Percentiles rank a stretch among this genome's conserved stretches.
phyloP scores from a whole-genome alignment of 1,140 invertebrate genomes.

The Drosophila persimilis region DNA sequence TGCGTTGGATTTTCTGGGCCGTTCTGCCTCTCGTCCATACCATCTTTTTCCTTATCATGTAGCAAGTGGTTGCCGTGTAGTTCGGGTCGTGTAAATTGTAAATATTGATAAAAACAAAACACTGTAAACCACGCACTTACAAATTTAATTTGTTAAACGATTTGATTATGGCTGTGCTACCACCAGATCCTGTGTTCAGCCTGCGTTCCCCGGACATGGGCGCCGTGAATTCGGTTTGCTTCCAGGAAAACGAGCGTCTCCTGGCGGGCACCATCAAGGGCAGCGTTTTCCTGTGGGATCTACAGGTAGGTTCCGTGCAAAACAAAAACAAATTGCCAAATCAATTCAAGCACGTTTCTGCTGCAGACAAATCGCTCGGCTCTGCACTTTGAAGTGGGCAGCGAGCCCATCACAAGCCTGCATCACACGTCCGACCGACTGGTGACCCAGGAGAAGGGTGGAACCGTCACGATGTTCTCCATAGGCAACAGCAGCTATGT shows the following conservation, averaged over 20 bases:
- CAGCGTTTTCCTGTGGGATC: conserved; percentile 88
- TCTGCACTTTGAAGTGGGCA: conserved; percentile 72
- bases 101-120: conserved; percentile 3
- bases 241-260: conserved; percentile 86
- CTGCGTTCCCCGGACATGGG: conserved; percentile 87
- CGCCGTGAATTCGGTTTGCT: conserved; percentile 87
- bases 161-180: conserved; percentile 84
- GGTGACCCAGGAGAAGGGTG: conserved; percentile 89
- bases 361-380: conserved; percentile 74
- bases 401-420: conserved; percentile 69
- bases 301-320: conserved; percentile 84
- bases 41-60: too few species aligned
- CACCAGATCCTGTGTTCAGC: conserved; percentile 87
- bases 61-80: too few species aligned
- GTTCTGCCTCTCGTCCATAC: too few species aligned
- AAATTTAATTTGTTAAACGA: conserved; percentile 32
- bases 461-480: conserved; percentile 87
- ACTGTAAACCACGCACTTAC: conserved; percentile 22
- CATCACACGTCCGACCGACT: conserved; percentile 83
- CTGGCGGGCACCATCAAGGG: conserved; percentile 88
- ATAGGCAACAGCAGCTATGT: conserved; percentile 86
- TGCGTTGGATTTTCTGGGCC: too few species aligned
- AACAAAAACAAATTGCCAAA: neutral
- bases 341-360: neutral
- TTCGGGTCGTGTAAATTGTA: too few species aligned